phyloP scores from a whole-genome alignment of 2,797 vertebrate genomes.

The Gastrophryne carolinensis region DNA sequence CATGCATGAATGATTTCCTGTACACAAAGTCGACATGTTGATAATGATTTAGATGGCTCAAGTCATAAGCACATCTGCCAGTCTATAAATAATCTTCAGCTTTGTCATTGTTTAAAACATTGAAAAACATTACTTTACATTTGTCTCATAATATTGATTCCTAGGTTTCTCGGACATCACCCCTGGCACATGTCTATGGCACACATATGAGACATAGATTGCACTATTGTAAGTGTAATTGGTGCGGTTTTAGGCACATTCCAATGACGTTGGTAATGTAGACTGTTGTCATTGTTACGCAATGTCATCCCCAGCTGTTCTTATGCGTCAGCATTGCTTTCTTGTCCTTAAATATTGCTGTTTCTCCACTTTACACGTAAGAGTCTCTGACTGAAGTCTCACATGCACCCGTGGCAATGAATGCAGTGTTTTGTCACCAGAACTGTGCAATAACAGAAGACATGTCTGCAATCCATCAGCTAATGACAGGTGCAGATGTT shows the following conservation, averaged over 20 bases:
- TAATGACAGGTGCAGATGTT: constrained; percentile 41
- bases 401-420: constrained; percentile 14
- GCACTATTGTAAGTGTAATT: constrained; percentile 43
- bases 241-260: constrained; percentile 34
- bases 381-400: constrained; percentile 12
- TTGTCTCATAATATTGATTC: constrained; percentile 9
- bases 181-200: constrained; percentile 11
- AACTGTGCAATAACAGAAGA: not conserved
- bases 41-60: too few relatives aligned
- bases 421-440: constrained; percentile 34
- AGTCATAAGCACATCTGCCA: not conserved
- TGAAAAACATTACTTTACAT: too few relatives aligned
- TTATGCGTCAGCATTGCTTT: constrained; percentile 38
- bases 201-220: constrained; percentile 35
- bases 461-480: constrained; percentile 4
- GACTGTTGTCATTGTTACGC: constrained; percentile 34
- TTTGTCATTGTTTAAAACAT: too few relatives aligned
- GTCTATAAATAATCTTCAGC: constrained; percentile 1
- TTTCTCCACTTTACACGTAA: constrained; percentile 19
- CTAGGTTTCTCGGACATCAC: constrained; percentile 15
- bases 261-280: constrained; percentile 44
- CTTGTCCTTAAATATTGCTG: constrained; percentile 1
- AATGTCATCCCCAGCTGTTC: constrained; percentile 50
- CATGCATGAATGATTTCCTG: too few relatives aligned
- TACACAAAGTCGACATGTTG: too few relatives aligned